A percentile compares a stretch with the other conserved stretches of the same genome.
Evolutionary conservation across 2,888 invertebrate species (phyloP).

Genomic region (Poecilus cupreus): DNA sequence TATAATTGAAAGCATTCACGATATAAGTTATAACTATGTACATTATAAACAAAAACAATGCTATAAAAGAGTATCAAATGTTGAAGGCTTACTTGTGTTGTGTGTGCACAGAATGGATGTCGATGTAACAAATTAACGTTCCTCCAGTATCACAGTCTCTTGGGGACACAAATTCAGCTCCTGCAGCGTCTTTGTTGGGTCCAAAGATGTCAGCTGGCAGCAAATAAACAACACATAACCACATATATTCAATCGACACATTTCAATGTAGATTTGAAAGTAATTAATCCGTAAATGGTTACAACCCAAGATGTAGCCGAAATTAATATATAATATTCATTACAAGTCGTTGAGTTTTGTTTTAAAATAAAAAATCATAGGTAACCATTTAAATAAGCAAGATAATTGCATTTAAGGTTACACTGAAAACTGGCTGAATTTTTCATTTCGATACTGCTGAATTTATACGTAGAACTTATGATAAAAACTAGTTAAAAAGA

Average conservation of each 20-base stretch:
- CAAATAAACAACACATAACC: not conserved
- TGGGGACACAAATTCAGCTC: constrained; percentile 92
- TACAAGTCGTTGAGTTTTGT: too few species aligned
- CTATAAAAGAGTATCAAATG: constrained; percentile 48
- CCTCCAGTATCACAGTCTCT: constrained; percentile 96
- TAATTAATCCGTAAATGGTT: too few species aligned
- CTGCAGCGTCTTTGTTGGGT: constrained; percentile 84
- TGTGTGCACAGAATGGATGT: not conserved
- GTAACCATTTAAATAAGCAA: too few species aligned
- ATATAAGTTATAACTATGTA: constrained; percentile 48
- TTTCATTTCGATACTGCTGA: too few species aligned
- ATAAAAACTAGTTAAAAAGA: too few species aligned
- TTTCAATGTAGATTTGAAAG: too few species aligned
- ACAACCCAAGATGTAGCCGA: too few species aligned
- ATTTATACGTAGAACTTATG: too few species aligned
- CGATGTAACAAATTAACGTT: constrained; percentile 80
- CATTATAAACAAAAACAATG: constrained; percentile 45
- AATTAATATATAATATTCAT: too few species aligned
- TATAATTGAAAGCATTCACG: constrained; percentile 1
- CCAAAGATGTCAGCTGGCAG: constrained; percentile 84
- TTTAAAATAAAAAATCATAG: too few species aligned
- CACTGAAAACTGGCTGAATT: too few species aligned
- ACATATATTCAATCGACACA: not conserved
- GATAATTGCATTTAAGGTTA: too few species aligned
- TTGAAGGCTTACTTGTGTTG: constrained; percentile 40